Evolutionary conservation across 2,888 invertebrate genomes (phyloP), one percentile per base, ranked within the genome.

Genomic region (Hypsopygia costalis): DNA sequence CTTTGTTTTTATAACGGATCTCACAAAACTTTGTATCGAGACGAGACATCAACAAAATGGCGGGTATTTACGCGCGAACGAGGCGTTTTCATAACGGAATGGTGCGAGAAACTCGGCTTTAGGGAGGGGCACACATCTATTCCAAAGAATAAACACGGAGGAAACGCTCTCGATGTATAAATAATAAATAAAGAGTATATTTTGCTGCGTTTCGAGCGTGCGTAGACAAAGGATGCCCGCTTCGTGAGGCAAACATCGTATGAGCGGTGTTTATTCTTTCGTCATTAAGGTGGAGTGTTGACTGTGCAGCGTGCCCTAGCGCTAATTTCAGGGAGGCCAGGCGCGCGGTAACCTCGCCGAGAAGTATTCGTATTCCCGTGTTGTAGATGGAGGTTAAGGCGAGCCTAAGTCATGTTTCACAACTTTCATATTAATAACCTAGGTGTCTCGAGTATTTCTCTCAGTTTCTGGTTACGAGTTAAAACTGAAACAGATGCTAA

Each of bases 181-280:
- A 86, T 85, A 83, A 83, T 83, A 80, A 81, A 83, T 80, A 78
- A 73, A 73, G 78, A 69, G 78, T 78, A 76, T 81, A 81, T 81
- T 81, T 81, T 67, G 70, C 74, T 73, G 78, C 71, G 76, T 72
- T 62, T 60, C 62, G 69, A 70, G 74, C 71, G 73, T 68, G 73
- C 74, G 74, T 76, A 82, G 82, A 85, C 85, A 83, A 85, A 81
- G 77, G 69, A 66, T 55, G 69, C 64, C 72, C 75, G 71, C 67
- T 56, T 48, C 59, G 59, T 58, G 58, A 58, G 58, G 78, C 73
- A 81, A 83, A 81, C 78, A 79, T 52, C 53, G 58, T 54, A 46
- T 52, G 59, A 56, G 62, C 53, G 43, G 60, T 86, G 83, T 86
- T 86, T 85, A 77, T 81, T 80, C 78, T 78, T 69, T 67, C 80